phyloP scores from a whole-genome alignment of 2,797 vertebrate species.

The Lithobates pipiens region DNA sequence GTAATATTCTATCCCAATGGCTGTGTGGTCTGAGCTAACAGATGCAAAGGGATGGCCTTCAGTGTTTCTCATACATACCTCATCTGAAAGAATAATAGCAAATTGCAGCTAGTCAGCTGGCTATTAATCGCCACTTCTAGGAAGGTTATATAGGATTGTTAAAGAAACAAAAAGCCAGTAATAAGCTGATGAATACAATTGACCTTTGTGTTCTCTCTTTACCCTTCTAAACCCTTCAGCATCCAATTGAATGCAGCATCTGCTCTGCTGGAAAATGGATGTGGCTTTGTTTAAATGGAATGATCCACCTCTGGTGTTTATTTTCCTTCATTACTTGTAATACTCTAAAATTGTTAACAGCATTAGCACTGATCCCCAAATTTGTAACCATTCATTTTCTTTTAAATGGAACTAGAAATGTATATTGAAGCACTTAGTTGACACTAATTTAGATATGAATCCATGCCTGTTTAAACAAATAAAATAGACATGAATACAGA shows the following conservation, averaged over 20 bases:
- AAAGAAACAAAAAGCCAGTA: background rate
- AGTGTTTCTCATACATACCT: background rate
- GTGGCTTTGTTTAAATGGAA: no score
- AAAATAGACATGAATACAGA: no score
- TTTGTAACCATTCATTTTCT: background rate
- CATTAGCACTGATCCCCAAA: background rate
- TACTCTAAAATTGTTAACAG: no score
- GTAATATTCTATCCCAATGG: background rate
- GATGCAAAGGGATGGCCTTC: background rate
- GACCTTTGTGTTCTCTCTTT: slow-evolving; percentile 9
- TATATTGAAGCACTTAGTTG: no score
- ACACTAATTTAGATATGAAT: no score
- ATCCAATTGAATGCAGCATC: slow-evolving; percentile 15
- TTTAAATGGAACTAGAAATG: no score
- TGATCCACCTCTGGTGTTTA: background rate
- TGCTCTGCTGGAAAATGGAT: background rate
- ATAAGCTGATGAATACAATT: background rate
- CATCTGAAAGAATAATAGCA: background rate
- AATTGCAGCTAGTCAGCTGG: background rate
- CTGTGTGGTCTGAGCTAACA: background rate
- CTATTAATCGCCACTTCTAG: background rate
- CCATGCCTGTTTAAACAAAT: no score
- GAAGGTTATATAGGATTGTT: background rate
- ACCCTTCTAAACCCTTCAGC: background rate
- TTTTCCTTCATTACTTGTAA: no score